Conservation (phyloP, 2,113 vertebrate species). For the Myiozetetes cayanensis region DNA sequence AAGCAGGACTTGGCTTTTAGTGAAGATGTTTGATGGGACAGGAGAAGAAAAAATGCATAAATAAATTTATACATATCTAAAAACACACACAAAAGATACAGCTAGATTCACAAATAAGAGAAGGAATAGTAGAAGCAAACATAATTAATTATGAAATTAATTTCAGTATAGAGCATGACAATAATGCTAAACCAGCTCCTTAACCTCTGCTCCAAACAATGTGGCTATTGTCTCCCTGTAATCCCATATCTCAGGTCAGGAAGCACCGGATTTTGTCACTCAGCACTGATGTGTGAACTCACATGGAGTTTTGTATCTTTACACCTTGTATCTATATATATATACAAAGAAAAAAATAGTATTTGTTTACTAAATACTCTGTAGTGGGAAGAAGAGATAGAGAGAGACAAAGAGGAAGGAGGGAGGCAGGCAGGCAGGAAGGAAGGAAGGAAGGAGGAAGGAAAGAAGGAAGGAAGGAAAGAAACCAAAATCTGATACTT, state of each 20-base stretch:
- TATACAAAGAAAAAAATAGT: background rate
- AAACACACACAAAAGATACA: background rate
- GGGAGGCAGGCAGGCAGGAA: no score
- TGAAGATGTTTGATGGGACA: background rate
- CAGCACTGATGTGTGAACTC: background rate
- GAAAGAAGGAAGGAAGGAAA: background rate
- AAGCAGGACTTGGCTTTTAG: background rate
- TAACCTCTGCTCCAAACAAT: background rate
- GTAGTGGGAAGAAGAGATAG: no score
- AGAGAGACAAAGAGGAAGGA: background rate
- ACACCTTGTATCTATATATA: background rate
- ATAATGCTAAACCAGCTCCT: background rate
- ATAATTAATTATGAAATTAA: conserved; percentile 7
- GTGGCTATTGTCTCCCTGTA: background rate
- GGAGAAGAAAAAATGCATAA: background rate
- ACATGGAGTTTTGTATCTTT: background rate
- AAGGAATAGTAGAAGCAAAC: background rate
- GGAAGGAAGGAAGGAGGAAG: background rate
- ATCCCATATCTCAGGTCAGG: background rate
- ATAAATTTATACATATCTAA: background rate
- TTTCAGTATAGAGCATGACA: background rate
- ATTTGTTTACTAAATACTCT: background rate
- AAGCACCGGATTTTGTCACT: background rate
- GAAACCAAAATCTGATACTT: background rate
- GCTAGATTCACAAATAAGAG: background rate